Evolutionary conservation across 1,140 invertebrate species (phyloP).

Genomic region (Archivesica marissinica): DNA sequence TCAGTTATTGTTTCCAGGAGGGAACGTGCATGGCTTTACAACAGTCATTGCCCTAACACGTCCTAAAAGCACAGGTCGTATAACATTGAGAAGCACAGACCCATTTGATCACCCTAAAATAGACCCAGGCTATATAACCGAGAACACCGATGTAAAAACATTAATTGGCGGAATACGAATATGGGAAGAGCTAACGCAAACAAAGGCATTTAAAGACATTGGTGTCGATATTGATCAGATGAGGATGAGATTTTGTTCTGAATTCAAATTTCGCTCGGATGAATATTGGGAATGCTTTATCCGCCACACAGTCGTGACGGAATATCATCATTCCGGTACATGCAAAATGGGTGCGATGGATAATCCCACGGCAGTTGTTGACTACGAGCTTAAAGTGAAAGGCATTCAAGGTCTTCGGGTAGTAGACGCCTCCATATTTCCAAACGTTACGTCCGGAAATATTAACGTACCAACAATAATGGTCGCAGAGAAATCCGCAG

Average conservation of each 20-base stretch:
- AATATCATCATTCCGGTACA: conserved; percentile 91
- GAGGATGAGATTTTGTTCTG: conserved; percentile 22
- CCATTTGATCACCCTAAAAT: conserved; percentile 92
- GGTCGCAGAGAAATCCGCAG: conserved; percentile 39
- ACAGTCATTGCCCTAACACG: conserved; percentile 26
- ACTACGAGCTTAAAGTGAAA: conserved; percentile 34
- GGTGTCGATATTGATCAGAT: conserved; percentile 17
- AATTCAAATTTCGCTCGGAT: conserved; percentile 21
- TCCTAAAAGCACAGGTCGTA: conserved; percentile 77
- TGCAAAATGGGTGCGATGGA: conserved; percentile 88
- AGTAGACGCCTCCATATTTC: conserved; percentile 43
- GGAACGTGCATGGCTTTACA: conserved; percentile 1
- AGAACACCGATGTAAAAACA: conserved; percentile 61
- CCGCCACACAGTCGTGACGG: background rate
- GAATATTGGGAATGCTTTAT: conserved; percentile 49
- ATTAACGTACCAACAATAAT: conserved; percentile 41
- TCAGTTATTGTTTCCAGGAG: background rate
- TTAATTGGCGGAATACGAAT: conserved; percentile 35
- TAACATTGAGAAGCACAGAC: conserved; percentile 85
- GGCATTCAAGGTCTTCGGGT: conserved; percentile 41
- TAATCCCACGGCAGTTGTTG: background rate
- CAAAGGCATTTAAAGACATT: conserved; percentile 20
- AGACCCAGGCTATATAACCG: conserved; percentile 86
- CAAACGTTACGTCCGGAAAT: conserved; percentile 21
- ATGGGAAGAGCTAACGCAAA: conserved; percentile 27